A percentile compares a stretch with the other conserved stretches of the same genome.
Evolutionary conservation across 2,797 vertebrate species (phyloP).

Genomic region (Lagorchestes hirsutus): DNA sequence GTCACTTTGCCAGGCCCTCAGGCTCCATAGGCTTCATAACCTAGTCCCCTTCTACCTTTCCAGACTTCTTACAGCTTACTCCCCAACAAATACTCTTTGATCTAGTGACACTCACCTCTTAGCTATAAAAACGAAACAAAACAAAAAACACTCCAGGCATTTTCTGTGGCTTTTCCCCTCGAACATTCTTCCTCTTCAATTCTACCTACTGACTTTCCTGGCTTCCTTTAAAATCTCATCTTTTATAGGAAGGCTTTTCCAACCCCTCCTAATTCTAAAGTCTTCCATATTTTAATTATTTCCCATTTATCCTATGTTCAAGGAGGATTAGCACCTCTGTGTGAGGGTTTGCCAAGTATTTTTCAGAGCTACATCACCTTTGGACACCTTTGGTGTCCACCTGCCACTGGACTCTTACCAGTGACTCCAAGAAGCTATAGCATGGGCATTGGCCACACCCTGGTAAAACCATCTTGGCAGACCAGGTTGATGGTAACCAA

Average conservation of each 20-base stretch:
- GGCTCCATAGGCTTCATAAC: background rate
- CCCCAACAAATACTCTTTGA: too few relatives aligned
- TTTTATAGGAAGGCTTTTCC: too few relatives aligned
- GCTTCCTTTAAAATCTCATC: background rate
- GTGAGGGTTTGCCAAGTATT: too few relatives aligned
- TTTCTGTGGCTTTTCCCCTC: background rate
- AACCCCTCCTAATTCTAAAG: too few relatives aligned
- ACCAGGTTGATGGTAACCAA: background rate
- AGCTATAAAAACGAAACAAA: too few relatives aligned
- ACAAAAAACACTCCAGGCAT: background rate
- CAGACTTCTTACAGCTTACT: background rate
- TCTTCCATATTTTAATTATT: too few relatives aligned
- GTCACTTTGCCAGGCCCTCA: background rate
- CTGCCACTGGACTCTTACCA: background rate
- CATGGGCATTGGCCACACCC: background rate
- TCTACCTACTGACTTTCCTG: background rate
- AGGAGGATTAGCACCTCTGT: too few relatives aligned
- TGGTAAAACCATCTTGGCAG: background rate
- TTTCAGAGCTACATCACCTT: too few relatives aligned
- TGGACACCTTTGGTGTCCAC: background rate
- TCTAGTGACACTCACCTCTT: too few relatives aligned
- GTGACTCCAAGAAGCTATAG: background rate
- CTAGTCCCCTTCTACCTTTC: background rate
- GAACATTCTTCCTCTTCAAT: background rate
- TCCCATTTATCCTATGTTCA: too few relatives aligned